Evolutionary conservation across 2,113 vertebrate genomes (phyloP), one percentile per base, ranked within the genome.

Genomic region (Rhineura floridana): DNA sequence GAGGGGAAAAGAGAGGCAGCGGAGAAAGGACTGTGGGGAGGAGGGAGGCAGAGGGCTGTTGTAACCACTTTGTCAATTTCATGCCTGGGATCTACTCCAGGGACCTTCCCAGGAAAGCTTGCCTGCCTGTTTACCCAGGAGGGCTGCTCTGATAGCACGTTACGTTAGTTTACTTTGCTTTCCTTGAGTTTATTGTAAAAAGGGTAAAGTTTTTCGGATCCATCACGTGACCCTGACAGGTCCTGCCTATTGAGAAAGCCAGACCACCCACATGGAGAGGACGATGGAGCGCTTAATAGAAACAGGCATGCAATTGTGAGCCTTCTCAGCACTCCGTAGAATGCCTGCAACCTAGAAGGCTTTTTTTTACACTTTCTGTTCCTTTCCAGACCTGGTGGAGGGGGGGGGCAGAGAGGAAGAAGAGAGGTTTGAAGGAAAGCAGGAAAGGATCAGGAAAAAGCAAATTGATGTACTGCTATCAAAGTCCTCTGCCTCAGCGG

Each of bases 261-360:
- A 96, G 98, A 98, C 98, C 98, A 98, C 98, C 98, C 98, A 98
- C 96, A 93, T 96, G 94, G 97, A 96, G 96, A 96, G 96, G 95
- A 96, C 95, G 97, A 97, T 97, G 97, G 96, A 97, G 95, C 96
- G 96, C 97, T 97, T 97, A 97, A 98, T 97, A 98, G 97, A 96
- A 97, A 97, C 97, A 97, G 97, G 96, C 97, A 95, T 95, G 97
- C 96, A 97, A 97, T 97, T 97, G 97, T 95, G 96, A 97, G 96
- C 93, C 93, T 96, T 96, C 95, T 95, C 96, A 94, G 97, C 96
- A 95, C 97, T 97, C 96, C 92, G 95, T 96, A 96, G 96, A 96
- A 96, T 96, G 97, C 95, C 95, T 94, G 96, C 96, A 93, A 95
- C 96, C 93, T 93, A 91, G 96, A 88, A 96, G 96, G 96, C 97